Percentiles rank a stretch among this genome's conserved stretches.
These are phyloP conservation scores for Mustelus asterias DNA, from an alignment of 2,113 vertebrate species.

Conservation along the genomic window DNA sequence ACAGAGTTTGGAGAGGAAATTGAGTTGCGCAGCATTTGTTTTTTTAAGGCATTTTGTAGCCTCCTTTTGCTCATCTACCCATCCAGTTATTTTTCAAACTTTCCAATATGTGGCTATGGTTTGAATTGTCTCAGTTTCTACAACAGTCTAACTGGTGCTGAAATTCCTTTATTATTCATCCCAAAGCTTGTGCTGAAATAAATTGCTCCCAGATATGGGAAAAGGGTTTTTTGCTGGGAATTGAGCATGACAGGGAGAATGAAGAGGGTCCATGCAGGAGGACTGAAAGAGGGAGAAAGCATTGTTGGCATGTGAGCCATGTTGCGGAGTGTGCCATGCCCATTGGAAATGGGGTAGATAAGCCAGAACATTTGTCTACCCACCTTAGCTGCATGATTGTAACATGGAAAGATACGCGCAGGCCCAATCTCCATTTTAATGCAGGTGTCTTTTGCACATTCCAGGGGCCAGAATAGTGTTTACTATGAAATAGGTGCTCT, in stretches of 20 bases:
- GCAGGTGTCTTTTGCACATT: not conserved
- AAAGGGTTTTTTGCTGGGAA: not conserved
- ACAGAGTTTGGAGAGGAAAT: not conserved
- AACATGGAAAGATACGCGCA: not conserved
- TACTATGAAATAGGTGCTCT: not conserved
- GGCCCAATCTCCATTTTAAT: not conserved
- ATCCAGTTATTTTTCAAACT: not conserved
- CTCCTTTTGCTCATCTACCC: not conserved
- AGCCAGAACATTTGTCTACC: not conserved
- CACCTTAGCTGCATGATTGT: not conserved
- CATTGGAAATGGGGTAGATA: not conserved
- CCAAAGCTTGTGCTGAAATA: not conserved
- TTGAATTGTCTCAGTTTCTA: not conserved
- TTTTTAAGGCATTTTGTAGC: too few species aligned
- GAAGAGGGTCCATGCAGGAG: not conserved
- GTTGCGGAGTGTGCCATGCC: not conserved
- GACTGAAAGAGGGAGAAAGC: not conserved
- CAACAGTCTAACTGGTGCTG: too few species aligned
- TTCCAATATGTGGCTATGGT: not conserved
- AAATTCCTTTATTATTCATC: not conserved
- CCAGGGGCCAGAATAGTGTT: not conserved
- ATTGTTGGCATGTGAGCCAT: not conserved
- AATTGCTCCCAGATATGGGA: not conserved
- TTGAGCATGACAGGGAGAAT: not conserved
- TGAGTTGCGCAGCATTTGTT: not conserved